phyloP scores from a whole-genome alignment of 2,113 vertebrate species.

The Carassius auratus region DNA sequence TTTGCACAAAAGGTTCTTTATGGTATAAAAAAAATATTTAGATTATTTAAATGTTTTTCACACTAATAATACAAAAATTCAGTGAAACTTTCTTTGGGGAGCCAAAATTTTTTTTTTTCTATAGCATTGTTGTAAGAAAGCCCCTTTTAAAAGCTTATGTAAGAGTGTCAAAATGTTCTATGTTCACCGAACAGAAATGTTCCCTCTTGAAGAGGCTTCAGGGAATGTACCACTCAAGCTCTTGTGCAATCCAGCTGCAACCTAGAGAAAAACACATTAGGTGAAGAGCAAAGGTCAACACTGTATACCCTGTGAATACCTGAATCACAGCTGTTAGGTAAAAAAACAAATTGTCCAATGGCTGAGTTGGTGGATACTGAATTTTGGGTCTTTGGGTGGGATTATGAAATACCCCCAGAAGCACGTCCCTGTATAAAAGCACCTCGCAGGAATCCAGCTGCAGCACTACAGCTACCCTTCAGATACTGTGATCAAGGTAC shows the following conservation, averaged over 20 bases:
- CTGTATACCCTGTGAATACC: conserved; percentile 47
- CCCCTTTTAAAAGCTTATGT: neutral
- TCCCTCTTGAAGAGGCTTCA: neutral
- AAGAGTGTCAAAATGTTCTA: neutral
- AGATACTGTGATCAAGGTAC: conserved; percentile 23
- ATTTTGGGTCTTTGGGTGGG: conserved; percentile 36
- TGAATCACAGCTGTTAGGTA: conserved; percentile 63
- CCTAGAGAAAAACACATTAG: conserved; percentile 39
- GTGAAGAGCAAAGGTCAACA: conserved; percentile 4
- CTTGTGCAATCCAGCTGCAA: conserved; percentile 50
- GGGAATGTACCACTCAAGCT: neutral
- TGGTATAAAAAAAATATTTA: too few species aligned
- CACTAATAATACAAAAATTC: too few species aligned
- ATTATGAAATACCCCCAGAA: conserved; percentile 64
- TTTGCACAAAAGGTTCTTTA: too few species aligned
- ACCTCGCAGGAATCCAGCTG: conserved; percentile 16
- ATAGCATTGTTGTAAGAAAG: neutral
- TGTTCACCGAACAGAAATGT: neutral
- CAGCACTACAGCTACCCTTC: conserved; percentile 50
- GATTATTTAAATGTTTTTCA: too few species aligned
- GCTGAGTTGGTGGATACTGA: conserved; percentile 33
- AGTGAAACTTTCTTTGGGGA: neutral
- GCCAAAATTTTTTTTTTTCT: neutral
- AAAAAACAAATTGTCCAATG: conserved; percentile 65
- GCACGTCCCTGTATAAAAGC: conserved; percentile 69